Conservation (phyloP, 2,888 invertebrate species). For the Limenitis camilla region DNA sequence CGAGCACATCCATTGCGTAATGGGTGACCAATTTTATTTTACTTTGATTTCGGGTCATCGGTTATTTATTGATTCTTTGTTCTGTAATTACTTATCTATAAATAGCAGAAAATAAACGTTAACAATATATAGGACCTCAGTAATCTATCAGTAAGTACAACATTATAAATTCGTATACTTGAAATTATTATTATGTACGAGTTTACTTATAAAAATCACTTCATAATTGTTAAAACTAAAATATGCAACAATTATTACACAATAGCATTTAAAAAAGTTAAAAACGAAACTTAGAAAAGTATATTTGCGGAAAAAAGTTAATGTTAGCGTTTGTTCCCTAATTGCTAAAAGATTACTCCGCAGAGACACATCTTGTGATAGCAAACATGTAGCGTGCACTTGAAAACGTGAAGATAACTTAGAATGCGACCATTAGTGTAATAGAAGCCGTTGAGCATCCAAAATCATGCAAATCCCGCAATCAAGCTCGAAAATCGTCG, state of each 20-base stretch:
- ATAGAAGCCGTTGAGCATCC: constrained; percentile 14
- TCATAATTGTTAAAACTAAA: too few species aligned
- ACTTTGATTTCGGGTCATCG: constrained; percentile 23
- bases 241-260: too few species aligned
- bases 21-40: constrained; percentile 26
- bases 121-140: too few species aligned
- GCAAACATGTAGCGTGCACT: constrained; percentile 8
- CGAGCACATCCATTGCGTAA: constrained; percentile 47
- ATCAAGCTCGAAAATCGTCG: constrained; percentile 15
- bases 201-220: too few species aligned
- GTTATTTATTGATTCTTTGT: constrained; percentile 1
- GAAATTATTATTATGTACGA: too few species aligned
- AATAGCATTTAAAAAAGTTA: not conserved
- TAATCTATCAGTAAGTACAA: too few species aligned
- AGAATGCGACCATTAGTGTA: constrained; percentile 25
- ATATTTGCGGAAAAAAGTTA: not conserved
- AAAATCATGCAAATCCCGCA: constrained; percentile 22
- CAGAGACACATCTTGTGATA: constrained; percentile 4
- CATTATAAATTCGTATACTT: too few species aligned
- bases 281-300: not conserved
- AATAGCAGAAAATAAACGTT: not conserved
- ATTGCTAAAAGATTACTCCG: constrained; percentile 1
- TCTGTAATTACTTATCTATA: not conserved
- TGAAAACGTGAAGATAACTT: constrained; percentile 16
- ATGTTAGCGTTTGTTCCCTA: not conserved